Evolutionary conservation across 92 coral and sea anemone species (phyloP).

Genomic region (Blastomussa wellsi): DNA sequence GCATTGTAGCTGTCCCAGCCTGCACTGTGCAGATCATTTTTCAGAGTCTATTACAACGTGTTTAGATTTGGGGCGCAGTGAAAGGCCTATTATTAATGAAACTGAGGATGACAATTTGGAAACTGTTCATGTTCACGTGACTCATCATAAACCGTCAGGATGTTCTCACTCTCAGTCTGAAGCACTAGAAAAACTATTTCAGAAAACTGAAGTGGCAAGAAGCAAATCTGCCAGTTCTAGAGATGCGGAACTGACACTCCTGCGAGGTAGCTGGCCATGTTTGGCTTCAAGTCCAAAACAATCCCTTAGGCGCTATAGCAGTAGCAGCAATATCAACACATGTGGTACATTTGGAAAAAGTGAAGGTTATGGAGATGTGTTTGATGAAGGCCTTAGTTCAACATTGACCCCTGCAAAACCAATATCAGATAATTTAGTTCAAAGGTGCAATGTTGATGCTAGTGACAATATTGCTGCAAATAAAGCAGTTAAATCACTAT

Average conservation of each 20-base stretch:
- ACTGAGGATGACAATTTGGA: constrained; percentile 10
- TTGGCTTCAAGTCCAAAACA: constrained; percentile 23
- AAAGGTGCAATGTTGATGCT: constrained; percentile 18
- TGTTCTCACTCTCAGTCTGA: constrained; percentile 29
- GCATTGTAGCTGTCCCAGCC: constrained; percentile 80
- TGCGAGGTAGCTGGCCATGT: constrained; percentile 43
- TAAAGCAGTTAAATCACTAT: neutral
- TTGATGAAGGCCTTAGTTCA: constrained; percentile 1
- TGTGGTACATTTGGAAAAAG: neutral
- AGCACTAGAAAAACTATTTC: constrained; percentile 16
- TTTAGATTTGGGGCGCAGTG: constrained; percentile 64
- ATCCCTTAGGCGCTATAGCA: constrained; percentile 24
- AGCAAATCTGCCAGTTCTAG: constrained; percentile 8
- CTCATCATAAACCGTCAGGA: neutral
- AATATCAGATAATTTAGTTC: neutral
- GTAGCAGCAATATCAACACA: constrained; percentile 19
- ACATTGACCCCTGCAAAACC: constrained; percentile 22
- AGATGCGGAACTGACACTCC: neutral
- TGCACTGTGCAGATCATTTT: constrained; percentile 46
- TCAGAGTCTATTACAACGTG: constrained; percentile 68
- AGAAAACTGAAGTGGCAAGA: neutral
- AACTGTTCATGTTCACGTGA: neutral
- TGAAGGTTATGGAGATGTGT: constrained; percentile 16
- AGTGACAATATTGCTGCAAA: neutral
- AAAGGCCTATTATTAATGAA: constrained; percentile 21